Evolutionary conservation across 2,888 invertebrate genomes (phyloP).

Genomic region (Cantharis rustica): DNA sequence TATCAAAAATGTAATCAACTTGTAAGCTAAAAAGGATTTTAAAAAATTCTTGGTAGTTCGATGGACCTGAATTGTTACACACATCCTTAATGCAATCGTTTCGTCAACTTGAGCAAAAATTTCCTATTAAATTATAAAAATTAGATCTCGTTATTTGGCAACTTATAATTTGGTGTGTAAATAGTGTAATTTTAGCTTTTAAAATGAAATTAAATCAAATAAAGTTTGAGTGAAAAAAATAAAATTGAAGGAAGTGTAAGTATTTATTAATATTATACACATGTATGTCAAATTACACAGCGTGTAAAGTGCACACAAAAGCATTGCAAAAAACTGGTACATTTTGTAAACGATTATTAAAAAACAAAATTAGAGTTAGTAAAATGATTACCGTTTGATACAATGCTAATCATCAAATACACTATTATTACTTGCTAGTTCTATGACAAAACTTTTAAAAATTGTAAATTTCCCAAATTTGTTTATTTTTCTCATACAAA

Average conservation of each 20-base stretch:
- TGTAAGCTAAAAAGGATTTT: too few relatives aligned
- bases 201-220: neutral
- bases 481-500: conserved; percentile 33
- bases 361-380: conserved; percentile 19
- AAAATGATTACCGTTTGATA: conserved; percentile 44
- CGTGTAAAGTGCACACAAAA: conserved; percentile 45
- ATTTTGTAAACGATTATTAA: conserved; percentile 25
- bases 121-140: neutral
- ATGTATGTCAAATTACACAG: conserved; percentile 45
- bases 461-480: conserved; percentile 15
- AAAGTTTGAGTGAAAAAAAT: neutral
- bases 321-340: conserved; percentile 48
- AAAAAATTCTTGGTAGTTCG: too few relatives aligned
- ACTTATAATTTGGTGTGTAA: neutral
- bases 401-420: conserved; percentile 39
- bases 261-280: conserved; percentile 43
- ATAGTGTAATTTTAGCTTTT: neutral
- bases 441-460: conserved; percentile 21
- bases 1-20: too few relatives aligned
- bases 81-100: too few relatives aligned
- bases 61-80: neutral
- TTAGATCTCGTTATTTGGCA: too few relatives aligned
- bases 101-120: neutral
- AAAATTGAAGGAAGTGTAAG: neutral
- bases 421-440: conserved; percentile 9